These are phyloP conservation scores for Priapulus caudatus DNA, from an alignment of 2,888 invertebrate genomes.

Conservation along the genomic window DNA sequence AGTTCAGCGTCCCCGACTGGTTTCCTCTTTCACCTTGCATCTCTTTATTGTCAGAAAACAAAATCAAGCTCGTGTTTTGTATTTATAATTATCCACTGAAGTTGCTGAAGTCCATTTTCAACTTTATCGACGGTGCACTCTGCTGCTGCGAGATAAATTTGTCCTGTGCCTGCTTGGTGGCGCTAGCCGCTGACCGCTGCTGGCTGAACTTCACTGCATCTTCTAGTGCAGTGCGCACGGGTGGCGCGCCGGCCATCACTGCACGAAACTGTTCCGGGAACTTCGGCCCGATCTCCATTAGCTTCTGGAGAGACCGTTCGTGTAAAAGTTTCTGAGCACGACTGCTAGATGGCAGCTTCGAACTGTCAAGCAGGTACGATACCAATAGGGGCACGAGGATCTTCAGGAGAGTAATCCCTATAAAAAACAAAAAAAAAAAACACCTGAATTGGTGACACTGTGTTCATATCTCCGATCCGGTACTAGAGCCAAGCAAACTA, in stretches of 20 bases:
- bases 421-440: constrained; percentile 23
- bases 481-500: no score
- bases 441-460: no score
- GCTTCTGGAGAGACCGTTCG: constrained; percentile 74
- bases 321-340: constrained; percentile 47
- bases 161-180: constrained; percentile 1
- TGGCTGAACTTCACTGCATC: constrained; percentile 63
- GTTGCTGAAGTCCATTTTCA: constrained; percentile 89
- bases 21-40: no score
- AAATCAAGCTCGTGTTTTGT: no score
- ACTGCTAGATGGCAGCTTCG: constrained; percentile 31
- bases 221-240: constrained; percentile 68
- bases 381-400: constrained; percentile 68
- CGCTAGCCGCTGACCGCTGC: constrained; percentile 41
- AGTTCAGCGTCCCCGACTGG: no score
- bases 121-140: constrained; percentile 64
- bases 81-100: constrained; percentile 47
- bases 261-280: constrained; percentile 87
- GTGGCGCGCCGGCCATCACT: constrained; percentile 69
- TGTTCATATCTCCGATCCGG: no score
- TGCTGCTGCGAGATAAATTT: no score
- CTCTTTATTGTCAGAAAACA: no score
- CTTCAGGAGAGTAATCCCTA: constrained; percentile 32
- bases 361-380: constrained; percentile 58
- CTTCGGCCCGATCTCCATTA: constrained; percentile 80